Conservation (phyloP, 92 coral and sea anemone species). For the Pocillopora meandrina region DNA sequence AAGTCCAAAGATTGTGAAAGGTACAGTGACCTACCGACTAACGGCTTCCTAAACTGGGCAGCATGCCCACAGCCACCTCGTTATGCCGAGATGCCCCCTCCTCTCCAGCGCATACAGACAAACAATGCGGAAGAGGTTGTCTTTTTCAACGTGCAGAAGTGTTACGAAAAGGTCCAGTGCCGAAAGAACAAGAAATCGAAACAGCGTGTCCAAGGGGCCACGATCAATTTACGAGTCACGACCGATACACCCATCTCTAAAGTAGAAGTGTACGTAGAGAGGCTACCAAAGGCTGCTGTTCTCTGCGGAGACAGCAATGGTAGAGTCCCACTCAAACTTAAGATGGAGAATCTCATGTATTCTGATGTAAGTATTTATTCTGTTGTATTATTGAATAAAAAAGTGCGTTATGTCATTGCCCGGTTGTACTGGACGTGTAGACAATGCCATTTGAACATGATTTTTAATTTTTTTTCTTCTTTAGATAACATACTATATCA, state of each 20-base stretch:
- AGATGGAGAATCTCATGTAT: constrained; percentile 82
- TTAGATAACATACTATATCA: too few species aligned
- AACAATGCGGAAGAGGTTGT: constrained; percentile 43
- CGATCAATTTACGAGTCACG: constrained; percentile 81
- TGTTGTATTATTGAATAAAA: background rate
- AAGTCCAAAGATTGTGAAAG: constrained; percentile 44
- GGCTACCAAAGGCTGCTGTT: constrained; percentile 93
- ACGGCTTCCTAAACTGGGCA: constrained; percentile 36
- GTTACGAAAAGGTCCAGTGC: constrained; percentile 93
- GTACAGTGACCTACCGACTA: constrained; percentile 27
- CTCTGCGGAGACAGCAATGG: constrained; percentile 93
- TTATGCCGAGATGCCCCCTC: constrained; percentile 27
- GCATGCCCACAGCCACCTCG: constrained; percentile 17
- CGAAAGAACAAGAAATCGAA: constrained; percentile 92
- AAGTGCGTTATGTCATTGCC: too few species aligned
- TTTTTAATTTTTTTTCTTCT: too few species aligned
- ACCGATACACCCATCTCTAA: constrained; percentile 83
- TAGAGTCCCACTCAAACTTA: constrained; percentile 85
- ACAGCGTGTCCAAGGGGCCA: constrained; percentile 85
- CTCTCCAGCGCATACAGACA: constrained; percentile 36
- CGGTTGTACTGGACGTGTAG: too few species aligned
- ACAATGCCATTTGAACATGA: too few species aligned
- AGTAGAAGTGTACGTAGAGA: constrained; percentile 89
- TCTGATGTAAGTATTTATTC: constrained; percentile 69
- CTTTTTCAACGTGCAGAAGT: constrained; percentile 74